Evolutionary conservation across 1,140 invertebrate genomes (phyloP), one percentile per base, ranked within the genome.

Genomic region (Thrips palmi): DNA sequence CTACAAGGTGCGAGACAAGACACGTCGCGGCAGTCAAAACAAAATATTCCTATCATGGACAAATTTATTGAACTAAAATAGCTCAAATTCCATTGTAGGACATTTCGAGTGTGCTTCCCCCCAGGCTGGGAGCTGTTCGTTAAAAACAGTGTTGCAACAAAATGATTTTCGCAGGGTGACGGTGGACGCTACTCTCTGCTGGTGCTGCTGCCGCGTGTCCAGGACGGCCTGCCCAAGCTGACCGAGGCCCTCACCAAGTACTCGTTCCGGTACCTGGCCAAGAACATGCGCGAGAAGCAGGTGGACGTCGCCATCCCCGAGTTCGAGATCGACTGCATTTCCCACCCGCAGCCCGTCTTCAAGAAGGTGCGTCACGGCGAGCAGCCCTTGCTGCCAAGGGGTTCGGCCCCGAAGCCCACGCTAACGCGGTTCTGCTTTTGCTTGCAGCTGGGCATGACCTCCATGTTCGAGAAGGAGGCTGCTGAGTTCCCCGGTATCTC

Each of bases 401-500:
- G 11, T 15, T 32, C 17, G 7, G 12, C 6, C 6, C 7, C 7
- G 7, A 6, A 32, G 11, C 17, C 7, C 32, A 25, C 20, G 14
- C 11, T n/a, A 7, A n/a, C 5, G 40, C 4, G 11, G 10, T 6
- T 42, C 21, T 8, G 4, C n/a, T 6, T 41, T 37, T 39, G 11
- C 6, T 39, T 57, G 3, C 53, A 65, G 57, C 59, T 67, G 43
- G 69, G 69, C 2, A 58, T 71, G 0, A 63, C 58, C 42, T 60
- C 57, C 24, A 60, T 72, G 27, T 72, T 71, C 49, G 59, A 60
- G 3, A 55, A 58, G 8, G 59, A 64, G 8, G 65, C 40, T 32
- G 47, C 68, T 1, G 62, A 70, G 42, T 47, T 71, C 27, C 59
- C 60, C 0, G 55, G 66, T 4, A 62, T 71, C 5, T 67, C 67